Evolutionary conservation across 1,140 invertebrate genomes (phyloP), one percentile per base, ranked within the genome.

Genomic region (Drosophila lini): DNA sequence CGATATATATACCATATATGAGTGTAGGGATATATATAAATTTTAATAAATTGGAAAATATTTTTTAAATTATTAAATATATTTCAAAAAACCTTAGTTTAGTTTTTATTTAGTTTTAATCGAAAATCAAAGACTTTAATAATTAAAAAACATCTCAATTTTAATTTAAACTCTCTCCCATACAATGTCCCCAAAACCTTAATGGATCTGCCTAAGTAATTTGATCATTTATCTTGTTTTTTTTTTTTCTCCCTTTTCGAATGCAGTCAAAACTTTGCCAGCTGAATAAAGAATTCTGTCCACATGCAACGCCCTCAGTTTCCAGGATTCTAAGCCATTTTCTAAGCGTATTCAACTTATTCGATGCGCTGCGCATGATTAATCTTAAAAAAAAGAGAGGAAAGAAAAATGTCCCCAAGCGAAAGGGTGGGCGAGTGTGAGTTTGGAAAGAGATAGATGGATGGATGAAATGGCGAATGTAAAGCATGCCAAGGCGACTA

Each of bases 281-380:
- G 41, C 42, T 34, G 19, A 60, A 60, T 60, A 40, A 38, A 40
- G 25, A 22, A 59, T 36, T 38, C 47, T 40, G 34, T 10, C 61
- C 42, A 19, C 41, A 58, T 71, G 52, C 19, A 70, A 48, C 68
- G 55, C 52, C 69, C 52, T 75, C 25, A 55, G 7, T 64, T 69
- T 41, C 28, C 41, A 52, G 22, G 60, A 64, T 64, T 75, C 50
- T 28, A 44, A 64, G 52, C 69, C 52, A 75, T 53, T 71, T 76
- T 53, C 57, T 47, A 71, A 61, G 58, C 56, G 53, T 73, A 59
- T 81, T 67, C 67, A 77, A 81, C 67, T 77, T 81, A 77, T 81
- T 81, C 75, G 65, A 73, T 81, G 78, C 58, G 79, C 47, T 77
- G 58, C 52, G 79, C 79, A 81, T 81, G 79, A 81, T 81, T 81